These are phyloP conservation scores for Smithornis capensis DNA, from an alignment of 2,113 vertebrate species.

Conservation along the genomic window DNA sequence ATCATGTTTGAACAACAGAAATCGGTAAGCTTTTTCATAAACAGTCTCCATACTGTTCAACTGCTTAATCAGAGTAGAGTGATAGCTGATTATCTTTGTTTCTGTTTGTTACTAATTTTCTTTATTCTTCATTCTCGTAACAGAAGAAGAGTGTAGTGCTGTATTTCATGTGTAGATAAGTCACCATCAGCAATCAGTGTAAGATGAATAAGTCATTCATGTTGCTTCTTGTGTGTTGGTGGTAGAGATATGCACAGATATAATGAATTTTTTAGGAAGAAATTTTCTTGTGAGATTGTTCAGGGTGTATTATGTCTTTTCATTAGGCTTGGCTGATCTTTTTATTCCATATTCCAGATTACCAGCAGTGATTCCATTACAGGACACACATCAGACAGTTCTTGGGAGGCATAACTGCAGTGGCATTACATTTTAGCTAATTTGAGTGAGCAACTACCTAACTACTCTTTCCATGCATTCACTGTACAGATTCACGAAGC, in stretches of 20 bases:
- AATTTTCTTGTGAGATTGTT: background rate
- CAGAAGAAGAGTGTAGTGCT: background rate
- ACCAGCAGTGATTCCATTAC: background rate
- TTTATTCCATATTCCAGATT: background rate
- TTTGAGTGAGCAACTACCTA: background rate
- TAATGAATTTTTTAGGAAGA: background rate
- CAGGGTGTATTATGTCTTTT: background rate
- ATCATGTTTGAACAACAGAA: constrained; percentile 96
- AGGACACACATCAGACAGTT: background rate
- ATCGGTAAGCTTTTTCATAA: constrained; percentile 71
- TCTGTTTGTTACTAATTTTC: background rate
- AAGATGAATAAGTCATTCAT: background rate
- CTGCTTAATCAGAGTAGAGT: background rate
- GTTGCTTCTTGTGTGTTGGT: background rate
- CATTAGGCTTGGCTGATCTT: background rate
- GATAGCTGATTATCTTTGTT: background rate
- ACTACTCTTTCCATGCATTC: background rate
- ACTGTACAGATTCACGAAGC: background rate
- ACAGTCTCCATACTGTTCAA: background rate
- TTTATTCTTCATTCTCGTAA: background rate
- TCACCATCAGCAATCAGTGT: background rate
- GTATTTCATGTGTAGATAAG: background rate
- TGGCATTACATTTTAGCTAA: background rate
- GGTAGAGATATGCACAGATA: background rate
- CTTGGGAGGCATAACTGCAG: background rate